Conservation (phyloP, 2,113 vertebrate species). For the Halcyon malimbica region DNA sequence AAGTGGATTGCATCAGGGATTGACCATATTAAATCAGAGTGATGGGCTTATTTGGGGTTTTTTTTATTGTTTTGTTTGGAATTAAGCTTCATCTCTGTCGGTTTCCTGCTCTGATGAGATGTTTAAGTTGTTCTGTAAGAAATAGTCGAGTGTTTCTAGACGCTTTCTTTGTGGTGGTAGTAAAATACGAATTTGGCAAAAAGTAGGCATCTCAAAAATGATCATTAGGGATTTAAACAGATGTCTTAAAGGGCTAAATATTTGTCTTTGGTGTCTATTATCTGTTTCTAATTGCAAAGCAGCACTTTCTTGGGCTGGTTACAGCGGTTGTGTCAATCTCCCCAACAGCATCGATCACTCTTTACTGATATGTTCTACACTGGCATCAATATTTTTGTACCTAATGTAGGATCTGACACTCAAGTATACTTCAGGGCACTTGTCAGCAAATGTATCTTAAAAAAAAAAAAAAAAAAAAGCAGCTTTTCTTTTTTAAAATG, state of each 20-base stretch:
- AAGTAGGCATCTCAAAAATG: not conserved
- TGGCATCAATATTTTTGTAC: not conserved
- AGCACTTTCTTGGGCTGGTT: not conserved
- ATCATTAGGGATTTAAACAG: not conserved
- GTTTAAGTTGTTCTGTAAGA: not conserved
- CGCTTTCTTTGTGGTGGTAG: accelerated
- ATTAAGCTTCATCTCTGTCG: accelerated
- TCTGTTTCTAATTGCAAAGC: not conserved
- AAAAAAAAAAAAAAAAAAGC: not conserved
- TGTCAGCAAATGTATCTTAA: not conserved
- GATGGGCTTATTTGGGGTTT: accelerated
- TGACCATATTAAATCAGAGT: not conserved
- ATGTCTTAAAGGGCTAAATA: not conserved
- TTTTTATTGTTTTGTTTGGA: not conserved
- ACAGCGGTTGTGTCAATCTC: not conserved
- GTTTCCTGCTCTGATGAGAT: not conserved
- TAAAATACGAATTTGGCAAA: not conserved
- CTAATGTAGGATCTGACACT: not conserved
- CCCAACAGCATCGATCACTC: accelerated
- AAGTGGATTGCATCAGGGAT: not conserved
- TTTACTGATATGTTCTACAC: not conserved
- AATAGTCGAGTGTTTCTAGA: not conserved
- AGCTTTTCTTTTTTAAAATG: not conserved
- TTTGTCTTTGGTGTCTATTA: not conserved
- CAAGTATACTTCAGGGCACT: not conserved